Conservation (phyloP, 1,140 invertebrate genomes). For the Ceratina japonica region DNA sequence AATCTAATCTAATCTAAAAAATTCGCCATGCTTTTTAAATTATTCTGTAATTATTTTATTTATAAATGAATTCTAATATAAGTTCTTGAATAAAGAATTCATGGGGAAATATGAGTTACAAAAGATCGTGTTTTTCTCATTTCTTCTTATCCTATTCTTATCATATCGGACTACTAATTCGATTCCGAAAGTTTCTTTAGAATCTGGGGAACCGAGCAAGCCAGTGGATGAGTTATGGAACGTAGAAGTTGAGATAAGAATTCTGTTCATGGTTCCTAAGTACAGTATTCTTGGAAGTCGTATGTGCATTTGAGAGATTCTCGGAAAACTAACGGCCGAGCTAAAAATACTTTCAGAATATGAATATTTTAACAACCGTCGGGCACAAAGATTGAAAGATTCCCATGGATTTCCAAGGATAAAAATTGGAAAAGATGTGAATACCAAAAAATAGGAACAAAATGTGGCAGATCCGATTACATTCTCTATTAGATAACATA, state of each 20-base stretch:
- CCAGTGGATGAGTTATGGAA: no score
- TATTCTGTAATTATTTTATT: no score
- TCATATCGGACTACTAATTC: no score
- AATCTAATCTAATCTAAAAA: no score
- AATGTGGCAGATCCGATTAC: no score
- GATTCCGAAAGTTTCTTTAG: no score
- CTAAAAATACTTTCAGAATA: neutral
- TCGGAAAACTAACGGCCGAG: neutral
- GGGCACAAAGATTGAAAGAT: no score
- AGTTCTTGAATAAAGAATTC: no score
- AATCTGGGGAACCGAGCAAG: neutral
- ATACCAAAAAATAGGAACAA: neutral
- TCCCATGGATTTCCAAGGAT: neutral
- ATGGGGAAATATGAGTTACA: neutral
- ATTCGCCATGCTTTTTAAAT: no score
- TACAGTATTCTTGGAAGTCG: slow-evolving; percentile 1
- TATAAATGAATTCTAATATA: no score
- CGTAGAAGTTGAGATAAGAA: neutral
- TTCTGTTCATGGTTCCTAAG: neutral
- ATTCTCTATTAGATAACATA: no score
- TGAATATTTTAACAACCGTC: neutral
- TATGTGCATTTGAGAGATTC: neutral
- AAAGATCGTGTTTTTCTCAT: neutral
- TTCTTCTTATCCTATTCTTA: no score
- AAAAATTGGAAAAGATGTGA: neutral